Percentiles rank a stretch among this genome's conserved stretches.
Conservation (phyloP, 1,140 invertebrate genomes). For the Sycobia sp. region DNA sequence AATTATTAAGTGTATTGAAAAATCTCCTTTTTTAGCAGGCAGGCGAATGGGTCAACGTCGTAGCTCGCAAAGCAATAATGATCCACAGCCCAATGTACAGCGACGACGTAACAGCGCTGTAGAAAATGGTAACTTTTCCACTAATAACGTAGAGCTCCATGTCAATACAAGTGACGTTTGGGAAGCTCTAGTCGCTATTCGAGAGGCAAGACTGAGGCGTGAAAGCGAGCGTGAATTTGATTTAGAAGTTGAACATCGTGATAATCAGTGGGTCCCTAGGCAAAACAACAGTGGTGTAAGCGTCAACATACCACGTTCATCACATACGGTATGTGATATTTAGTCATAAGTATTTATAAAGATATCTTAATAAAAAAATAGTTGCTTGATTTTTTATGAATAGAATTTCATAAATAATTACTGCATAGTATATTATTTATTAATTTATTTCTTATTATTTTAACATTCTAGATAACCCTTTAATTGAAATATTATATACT, state of each 20-base stretch:
- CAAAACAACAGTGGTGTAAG: conserved; percentile 42
- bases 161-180: conserved; percentile 66
- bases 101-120: conserved; percentile 43
- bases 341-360: not conserved
- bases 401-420: too few species aligned
- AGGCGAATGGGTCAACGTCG: conserved; percentile 13
- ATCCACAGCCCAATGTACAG: conserved; percentile 9
- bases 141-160: conserved; percentile 55
- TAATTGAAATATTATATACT: too few species aligned
- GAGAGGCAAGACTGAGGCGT: conserved; percentile 67
- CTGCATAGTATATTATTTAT: too few species aligned
- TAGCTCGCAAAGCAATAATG: conserved; percentile 6
- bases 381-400: too few species aligned
- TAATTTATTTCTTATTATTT: too few species aligned
- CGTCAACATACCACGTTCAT: conserved; percentile 47
- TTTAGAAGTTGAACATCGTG: conserved; percentile 21
- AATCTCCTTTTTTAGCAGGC: not conserved
- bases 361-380: not conserved
- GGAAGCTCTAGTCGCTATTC: conserved; percentile 70
- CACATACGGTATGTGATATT: conserved; percentile 44
- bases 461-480: too few species aligned
- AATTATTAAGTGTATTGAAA: too few species aligned
- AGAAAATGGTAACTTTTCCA: conserved; percentile 45
- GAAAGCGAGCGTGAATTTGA: conserved; percentile 53
- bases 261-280: conserved; percentile 33